Base-by-base conservation (phyloP, 2,113 vertebrate genomes). In the Nothobranchius kuhntae region DNA sequence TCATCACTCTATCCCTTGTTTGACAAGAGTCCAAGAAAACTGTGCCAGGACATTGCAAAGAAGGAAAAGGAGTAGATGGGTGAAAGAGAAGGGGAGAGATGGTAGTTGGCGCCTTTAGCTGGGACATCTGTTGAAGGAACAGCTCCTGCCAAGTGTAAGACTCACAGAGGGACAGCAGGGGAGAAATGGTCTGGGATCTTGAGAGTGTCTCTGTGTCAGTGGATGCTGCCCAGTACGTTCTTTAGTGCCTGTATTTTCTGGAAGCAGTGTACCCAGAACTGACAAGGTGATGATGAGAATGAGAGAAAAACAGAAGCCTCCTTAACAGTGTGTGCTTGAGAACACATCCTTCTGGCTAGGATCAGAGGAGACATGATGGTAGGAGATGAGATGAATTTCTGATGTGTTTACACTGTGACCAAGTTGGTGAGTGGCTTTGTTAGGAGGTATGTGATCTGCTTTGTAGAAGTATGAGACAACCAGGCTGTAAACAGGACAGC, bases 321-420 rank as follows among this genome's bases (percentile, higher is more conserved):
- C 71, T 74, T 82, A 86, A 82, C 86, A 81, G 63, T 13, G n/a
- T 26, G 48, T 63, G 60, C 77, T 79, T 58, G 47, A 87, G 83
- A 89, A 77, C 77, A 82, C n/a, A 82, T 84, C 77, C 76, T 40
- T 78, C 89, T 91, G 89, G 56, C 83, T 47, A 84, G 80, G 65
- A 85, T 91, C 90, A 91, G 71, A 71, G 69, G 64, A 81, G 80
- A 85, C 83, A 78, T 54, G 9, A 35, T 66, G 69, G 65, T 77
- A 62, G 50, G 53, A 68, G 60, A 50, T n/a, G 53, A 77, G 78
- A 80, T 66, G 58, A 82, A 80, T 78, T 77, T 75, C 69, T 75
- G 76, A 72, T 59, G 38, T 91, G 87, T 91, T 91, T 90, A 90
- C 74, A 83, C 79, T 76, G 62, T 56, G 69, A 75, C 61, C 64